Evolutionary conservation across 2,113 vertebrate species (phyloP).

Genomic region (Ovibos moschatus): DNA sequence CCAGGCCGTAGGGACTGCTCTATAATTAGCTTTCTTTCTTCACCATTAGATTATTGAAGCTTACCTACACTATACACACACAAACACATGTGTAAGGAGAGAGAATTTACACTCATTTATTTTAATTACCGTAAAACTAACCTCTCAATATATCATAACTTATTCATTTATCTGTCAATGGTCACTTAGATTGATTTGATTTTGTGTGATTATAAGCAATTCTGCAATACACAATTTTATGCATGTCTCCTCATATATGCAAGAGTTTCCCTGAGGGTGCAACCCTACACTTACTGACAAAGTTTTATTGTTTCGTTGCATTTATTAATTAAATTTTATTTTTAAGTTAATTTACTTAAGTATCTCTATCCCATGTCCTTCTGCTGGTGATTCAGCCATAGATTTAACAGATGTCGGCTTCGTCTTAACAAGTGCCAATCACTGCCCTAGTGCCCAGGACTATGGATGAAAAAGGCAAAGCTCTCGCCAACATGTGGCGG

Average conservation of each 20-base stretch:
- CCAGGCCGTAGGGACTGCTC: background rate
- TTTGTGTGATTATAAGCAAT: background rate
- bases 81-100: background rate
- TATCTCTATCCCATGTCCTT: background rate
- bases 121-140: background rate
- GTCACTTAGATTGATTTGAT: background rate
- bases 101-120: background rate
- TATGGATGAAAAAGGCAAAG: no score
- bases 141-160: background rate
- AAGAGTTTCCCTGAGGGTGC: background rate
- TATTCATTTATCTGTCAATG: background rate
- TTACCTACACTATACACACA: background rate
- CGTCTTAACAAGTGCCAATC: rapidly evolving
- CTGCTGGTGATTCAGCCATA: background rate
- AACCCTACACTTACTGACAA: background rate
- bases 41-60: background rate
- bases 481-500: no score
- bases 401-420: background rate
- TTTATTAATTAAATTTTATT: background rate
- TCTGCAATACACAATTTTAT: background rate
- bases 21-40: background rate
- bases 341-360: background rate
- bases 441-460: background rate
- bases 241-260: background rate
- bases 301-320: background rate